Evolutionary conservation across 2,113 vertebrate genomes (phyloP).

Genomic region (Python bivittatus): DNA sequence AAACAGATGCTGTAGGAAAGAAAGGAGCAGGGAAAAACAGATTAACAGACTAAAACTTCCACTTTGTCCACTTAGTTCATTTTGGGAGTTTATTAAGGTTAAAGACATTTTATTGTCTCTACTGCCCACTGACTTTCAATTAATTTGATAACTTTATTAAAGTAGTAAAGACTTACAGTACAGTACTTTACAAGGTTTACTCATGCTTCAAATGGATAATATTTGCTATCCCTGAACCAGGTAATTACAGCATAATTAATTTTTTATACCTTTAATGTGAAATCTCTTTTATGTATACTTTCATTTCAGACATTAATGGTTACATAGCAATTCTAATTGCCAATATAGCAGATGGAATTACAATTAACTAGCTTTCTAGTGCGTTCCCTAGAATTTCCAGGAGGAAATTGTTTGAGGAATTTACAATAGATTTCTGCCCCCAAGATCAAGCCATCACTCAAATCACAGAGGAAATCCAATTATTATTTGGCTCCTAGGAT

Average conservation of each 20-base stretch:
- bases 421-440: neutral
- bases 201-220: slow-evolving; percentile 13
- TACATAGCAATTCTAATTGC: slow-evolving; percentile 2
- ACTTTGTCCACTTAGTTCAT: neutral
- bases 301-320: slow-evolving; percentile 5
- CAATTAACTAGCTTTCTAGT: neutral
- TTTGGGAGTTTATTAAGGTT: neutral
- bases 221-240: slow-evolving; percentile 21
- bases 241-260: slow-evolving; percentile 29
- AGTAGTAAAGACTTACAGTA: neutral
- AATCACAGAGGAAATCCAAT: neutral
- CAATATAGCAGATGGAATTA: neutral
- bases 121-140: neutral
- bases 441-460: neutral
- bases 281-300: neutral
- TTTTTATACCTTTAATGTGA: slow-evolving; percentile 14
- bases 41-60: neutral
- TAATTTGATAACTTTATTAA: slow-evolving; percentile 19
- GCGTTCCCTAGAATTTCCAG: neutral
- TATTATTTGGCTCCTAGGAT: neutral
- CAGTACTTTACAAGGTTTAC: neutral
- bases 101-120: neutral
- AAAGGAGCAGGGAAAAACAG: neutral
- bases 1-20: neutral
- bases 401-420: neutral